Percentiles rank a stretch among this genome's conserved stretches.
These are phyloP conservation scores for Lacanobia oleracea DNA, from an alignment of 2,888 invertebrate genomes.

Conservation along the genomic window DNA sequence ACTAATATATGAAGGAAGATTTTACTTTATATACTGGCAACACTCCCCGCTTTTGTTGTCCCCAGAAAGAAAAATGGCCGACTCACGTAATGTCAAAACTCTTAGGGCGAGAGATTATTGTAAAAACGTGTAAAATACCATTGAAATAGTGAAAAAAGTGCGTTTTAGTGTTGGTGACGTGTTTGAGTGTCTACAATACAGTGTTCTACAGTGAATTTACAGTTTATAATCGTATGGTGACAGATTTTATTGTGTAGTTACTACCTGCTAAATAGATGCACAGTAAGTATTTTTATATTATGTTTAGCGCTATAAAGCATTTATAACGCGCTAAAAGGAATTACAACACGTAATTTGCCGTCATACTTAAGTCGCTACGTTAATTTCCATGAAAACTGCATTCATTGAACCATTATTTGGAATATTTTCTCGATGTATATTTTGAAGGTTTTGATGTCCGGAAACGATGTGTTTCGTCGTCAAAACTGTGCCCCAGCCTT, in stretches of 20 bases:
- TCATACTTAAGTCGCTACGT: background rate
- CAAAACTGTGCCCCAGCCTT: constrained; percentile 62
- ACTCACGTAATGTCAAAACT: constrained; percentile 86
- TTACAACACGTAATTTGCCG: constrained; percentile 29
- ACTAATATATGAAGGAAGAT: constrained; percentile 54
- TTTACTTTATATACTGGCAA: constrained; percentile 72
- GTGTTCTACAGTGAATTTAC: constrained; percentile 67
- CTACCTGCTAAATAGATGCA: constrained; percentile 82
- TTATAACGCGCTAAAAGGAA: constrained; percentile 34
- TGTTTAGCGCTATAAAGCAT: constrained; percentile 54
- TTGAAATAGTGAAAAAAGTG: constrained; percentile 69
- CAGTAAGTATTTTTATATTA: constrained; percentile 79
- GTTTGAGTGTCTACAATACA: constrained; percentile 68
- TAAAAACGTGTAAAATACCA: constrained; percentile 82
- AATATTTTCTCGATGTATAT: constrained; percentile 48
- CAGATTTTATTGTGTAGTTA: constrained; percentile 69
- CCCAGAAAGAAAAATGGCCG: constrained; percentile 86
- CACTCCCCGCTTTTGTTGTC: constrained; percentile 82
- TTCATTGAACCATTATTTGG: constrained; percentile 20
- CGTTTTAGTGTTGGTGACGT: constrained; percentile 75
- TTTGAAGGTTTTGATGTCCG: constrained; percentile 60
- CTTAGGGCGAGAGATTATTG: constrained; percentile 77
- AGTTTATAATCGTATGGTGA: constrained; percentile 72
- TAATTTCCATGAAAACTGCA: constrained; percentile 20
- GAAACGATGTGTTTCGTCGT: constrained; percentile 55